Evolutionary conservation across 2,113 vertebrate species (phyloP).

Genomic region (Tychaedon coryphoeus): DNA sequence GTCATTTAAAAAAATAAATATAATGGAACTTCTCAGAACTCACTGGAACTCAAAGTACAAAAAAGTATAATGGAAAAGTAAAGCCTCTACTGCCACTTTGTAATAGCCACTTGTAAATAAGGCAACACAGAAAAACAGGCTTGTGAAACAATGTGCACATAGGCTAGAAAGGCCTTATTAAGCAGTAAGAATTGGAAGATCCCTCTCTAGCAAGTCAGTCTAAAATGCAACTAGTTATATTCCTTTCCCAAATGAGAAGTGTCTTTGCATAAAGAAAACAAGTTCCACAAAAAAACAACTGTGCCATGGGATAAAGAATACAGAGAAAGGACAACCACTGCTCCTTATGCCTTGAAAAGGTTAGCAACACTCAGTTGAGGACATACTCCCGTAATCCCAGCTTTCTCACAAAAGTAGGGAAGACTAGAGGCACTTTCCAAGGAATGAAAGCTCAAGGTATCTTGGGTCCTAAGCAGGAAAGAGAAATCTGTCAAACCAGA

Average conservation of each 20-base stretch:
- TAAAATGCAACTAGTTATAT: neutral
- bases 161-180: neutral
- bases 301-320: neutral
- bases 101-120: neutral
- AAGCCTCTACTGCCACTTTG: neutral
- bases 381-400: neutral
- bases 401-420: neutral
- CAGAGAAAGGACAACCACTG: neutral
- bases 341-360: neutral
- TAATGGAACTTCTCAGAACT: neutral
- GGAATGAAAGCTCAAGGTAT: neutral
- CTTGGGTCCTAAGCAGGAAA: neutral
- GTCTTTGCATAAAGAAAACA: neutral
- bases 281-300: neutral
- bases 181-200: neutral
- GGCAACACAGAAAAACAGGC: neutral
- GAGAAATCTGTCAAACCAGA: constrained; percentile 11
- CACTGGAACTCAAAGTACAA: neutral
- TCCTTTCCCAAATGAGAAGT: neutral
- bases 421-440: neutral
- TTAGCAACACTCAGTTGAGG: neutral
- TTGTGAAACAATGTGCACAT: neutral
- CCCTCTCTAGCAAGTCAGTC: neutral
- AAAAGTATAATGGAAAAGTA: neutral
- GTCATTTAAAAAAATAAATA: neutral